Evolutionary conservation across 2,113 vertebrate genomes (phyloP), one percentile per base, ranked within the genome.

Genomic region (Buteo buteo): DNA sequence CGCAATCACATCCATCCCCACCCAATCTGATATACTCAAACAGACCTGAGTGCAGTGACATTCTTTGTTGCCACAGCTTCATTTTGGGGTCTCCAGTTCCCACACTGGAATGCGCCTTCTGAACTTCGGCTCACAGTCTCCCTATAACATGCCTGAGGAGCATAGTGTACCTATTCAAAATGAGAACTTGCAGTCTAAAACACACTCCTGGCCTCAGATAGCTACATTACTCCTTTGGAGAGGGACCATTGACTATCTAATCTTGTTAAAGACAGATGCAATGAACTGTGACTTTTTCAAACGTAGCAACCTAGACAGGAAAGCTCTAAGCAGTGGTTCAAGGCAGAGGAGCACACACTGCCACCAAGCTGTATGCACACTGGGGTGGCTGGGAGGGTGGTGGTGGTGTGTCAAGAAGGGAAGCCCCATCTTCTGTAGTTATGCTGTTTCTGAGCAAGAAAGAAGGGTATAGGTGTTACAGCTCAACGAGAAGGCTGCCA

Each of bases 371-470:
- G 24, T 9, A 44, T 7, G 16, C 57, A 47, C 16, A 19, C 1
- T 36, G 13, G 4, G 9, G 6, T 7, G 7, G 16, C 8, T 0
- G 2, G n/a, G 22, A 7, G 0, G n/a, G 21, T 5, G 16, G 34
- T 42, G 26, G 8, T 13, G 17, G 38, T 19, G 7, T 12, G 25
- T 64, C 52, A 86, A 24, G 28, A 91, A 50, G 15, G 52, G 9
- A 71, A 89, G 54, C 13, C 38, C 9, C 36, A 45, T 19, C 65
- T 72, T 47, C 59, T 64, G 29, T 82, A 62, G 19, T 4, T 54
- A 40, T 19, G 21, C 36, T 80, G 24, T 3, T 61, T 32, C 57
- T 77, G 34, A 42, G 28, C 14, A 45, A 50, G 45, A 70, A 66
- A 16, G 16, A 57, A 77, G 8, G 7, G 5, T 36, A 40, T 3